phyloP scores from a whole-genome alignment of 2,797 vertebrate genomes.

The Rhincodon typus region DNA sequence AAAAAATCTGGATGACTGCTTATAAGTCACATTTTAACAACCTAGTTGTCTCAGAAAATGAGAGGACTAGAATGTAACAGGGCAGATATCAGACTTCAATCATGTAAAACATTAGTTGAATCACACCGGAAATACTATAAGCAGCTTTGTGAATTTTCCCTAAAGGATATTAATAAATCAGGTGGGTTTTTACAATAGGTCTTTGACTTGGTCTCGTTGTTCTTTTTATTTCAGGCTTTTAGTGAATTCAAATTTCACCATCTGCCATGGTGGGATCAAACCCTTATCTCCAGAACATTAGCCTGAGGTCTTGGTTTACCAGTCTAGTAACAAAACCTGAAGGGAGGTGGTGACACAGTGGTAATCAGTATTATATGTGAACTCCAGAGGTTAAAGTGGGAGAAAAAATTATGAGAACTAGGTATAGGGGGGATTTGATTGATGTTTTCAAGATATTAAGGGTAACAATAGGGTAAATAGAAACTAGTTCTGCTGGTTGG shows the following conservation, averaged over 20 bases:
- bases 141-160: not conserved
- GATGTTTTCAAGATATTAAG: not conserved
- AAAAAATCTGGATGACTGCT: not conserved
- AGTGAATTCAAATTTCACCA: no score
- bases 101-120: not conserved
- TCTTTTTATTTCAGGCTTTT: no score
- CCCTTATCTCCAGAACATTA: no score
- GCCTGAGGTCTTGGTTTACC: no score
- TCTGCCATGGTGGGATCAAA: no score
- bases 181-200: no score
- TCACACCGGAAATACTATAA: not conserved
- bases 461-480: not conserved
- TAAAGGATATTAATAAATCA: no score
- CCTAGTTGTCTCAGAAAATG: not conserved
- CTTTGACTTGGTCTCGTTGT: no score
- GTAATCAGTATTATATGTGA: not conserved
- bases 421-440: not conserved
- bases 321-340: no score
- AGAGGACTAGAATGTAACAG: not conserved
- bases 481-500: not conserved
- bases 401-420: not conserved
- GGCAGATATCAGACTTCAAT: not conserved
- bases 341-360: no score
- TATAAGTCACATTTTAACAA: not conserved
- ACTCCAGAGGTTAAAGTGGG: not conserved